phyloP scores from a whole-genome alignment of 2,797 vertebrate genomes.

The Melopsittacus undulatus region DNA sequence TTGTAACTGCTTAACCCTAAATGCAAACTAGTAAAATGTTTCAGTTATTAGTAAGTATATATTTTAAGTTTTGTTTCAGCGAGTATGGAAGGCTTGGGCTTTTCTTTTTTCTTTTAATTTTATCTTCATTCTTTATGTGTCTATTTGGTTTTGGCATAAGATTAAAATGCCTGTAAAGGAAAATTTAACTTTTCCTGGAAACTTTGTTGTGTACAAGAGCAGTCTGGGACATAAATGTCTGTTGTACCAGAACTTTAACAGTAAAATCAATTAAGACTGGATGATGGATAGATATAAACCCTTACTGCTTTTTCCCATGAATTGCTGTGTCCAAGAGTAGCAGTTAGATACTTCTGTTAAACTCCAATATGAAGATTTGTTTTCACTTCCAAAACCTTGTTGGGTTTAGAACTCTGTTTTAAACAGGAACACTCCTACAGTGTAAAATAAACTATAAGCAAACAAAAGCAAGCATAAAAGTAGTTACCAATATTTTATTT shows the following conservation, averaged over 20 bases:
- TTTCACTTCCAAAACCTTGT: not conserved
- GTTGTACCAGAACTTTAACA: not conserved
- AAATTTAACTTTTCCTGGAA: not conserved
- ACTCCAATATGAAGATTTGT: not conserved
- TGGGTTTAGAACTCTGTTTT: not conserved
- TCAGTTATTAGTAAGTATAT: not conserved
- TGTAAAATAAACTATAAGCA: not conserved
- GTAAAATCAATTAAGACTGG: not conserved
- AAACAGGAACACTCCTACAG: not conserved
- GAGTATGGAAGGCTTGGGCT: not conserved
- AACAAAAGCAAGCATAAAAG: not conserved
- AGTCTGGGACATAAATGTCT: not conserved
- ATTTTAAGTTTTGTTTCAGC: not conserved
- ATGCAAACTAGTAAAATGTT: not conserved
- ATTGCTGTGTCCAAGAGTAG: not conserved
- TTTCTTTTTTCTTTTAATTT: not conserved
- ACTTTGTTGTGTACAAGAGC: not conserved
- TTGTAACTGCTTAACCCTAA: not conserved
- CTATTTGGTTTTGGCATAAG: not conserved
- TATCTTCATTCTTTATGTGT: not conserved
- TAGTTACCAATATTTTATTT: not conserved
- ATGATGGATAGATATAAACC: not conserved
- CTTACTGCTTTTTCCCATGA: not conserved
- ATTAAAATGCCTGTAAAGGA: not conserved
- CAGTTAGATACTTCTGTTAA: not conserved